Base-by-base conservation (phyloP, 2,113 vertebrate genomes). In the Ophthalmolycus amberensis region DNA sequence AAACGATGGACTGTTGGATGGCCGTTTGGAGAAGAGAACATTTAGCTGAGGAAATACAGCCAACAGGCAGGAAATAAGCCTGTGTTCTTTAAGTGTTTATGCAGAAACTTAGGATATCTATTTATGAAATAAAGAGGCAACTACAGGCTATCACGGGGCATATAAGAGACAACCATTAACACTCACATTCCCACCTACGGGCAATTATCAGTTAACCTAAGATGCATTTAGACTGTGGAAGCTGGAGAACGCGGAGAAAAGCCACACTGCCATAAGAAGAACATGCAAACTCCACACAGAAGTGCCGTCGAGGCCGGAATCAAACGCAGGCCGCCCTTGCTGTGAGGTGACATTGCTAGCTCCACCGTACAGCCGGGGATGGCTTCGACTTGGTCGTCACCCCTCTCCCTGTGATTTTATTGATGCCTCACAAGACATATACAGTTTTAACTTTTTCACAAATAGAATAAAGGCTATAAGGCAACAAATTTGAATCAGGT, bases 11-110 rank as follows among this genome's bases (percentile, higher is more conserved):
- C 63, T 74, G 60, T 11, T 58, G 32, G 32, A 32, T 46, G 32
- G 50, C 52, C 72, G 15, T 42, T 68, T 59, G 65, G 22, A 64
- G 18, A 68, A 40, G 64, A 85, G 76, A 72, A 50, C 12, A 73
- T 50, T 69, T 71, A 91, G 50, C 77, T 71, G 72, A 80, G 82
- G 76, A 67, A 75, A 79, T 84, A 82, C 73, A 84, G 62, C 32
- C 6, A 3, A 79, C 71, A 65, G 18, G 32, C 64, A 79, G 48
- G 14, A 70, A 75, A 79, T 58, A 78, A 77, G 7, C 27, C 32
- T 25, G 29, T 12, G 52, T 42, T 54, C 79, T 64, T 16, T 16
- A 14, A 25, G 54, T 56, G 22, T 58, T 29, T 59, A 27, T 27
- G 12, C 25, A 59, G 25, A 29, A 59, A 59, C 14, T 14, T 58